Evolutionary conservation across 30 jellyfish, hydroid and myxozoan species (phyloP), one percentile per base, ranked within the genome.

Genomic region (Sanderia malayensis): DNA sequence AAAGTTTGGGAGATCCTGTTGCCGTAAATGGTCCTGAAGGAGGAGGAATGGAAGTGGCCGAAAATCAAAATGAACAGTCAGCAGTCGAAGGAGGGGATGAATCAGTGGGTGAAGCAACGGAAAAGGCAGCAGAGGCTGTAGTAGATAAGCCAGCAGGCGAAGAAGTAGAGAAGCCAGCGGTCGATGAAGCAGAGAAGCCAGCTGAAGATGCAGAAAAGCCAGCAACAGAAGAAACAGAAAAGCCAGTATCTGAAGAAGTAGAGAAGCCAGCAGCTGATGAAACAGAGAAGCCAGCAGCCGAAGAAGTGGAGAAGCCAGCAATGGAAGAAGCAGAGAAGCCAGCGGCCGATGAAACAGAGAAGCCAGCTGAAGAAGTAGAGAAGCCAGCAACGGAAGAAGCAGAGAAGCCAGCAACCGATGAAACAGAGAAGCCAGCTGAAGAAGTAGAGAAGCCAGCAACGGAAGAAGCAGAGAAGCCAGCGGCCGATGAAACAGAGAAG

Each of bases 291-390:
- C 27, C 46, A 1, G 13, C 78, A 15, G 15, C 44, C 1, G 24
- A 32, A 33, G 31, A 21, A 66, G 63, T 23, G 2, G 65, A 31
- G 66, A 30, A 33, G 33, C 58, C 78, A 1, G 59, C 78, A 15
- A 32, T 11, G 52, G 62, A 2, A 37, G 37, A 10, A 21, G 34
- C 10, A 29, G 45, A 37, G 37, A 22, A 66, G 37, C 63, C 78
- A 31, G 63, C 21, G 27, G 77, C 82, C 21, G 63, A 23, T 8
- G 64, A 0, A 24, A 70, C 49, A 29, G 75, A 53, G 8, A 30
- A 21, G 73, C 49, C 34, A 32, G 83, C 61, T 0, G 76, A 55
- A n/a, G 85, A 7, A 1, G 32, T 60, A 1, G 70, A 31, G 3
- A 13, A 2, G n/a, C 21, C 80, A 11, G 80, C 49, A 25, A 44